phyloP scores from a whole-genome alignment of 2,113 vertebrate species.

The Cephalopholis sonnerati region DNA sequence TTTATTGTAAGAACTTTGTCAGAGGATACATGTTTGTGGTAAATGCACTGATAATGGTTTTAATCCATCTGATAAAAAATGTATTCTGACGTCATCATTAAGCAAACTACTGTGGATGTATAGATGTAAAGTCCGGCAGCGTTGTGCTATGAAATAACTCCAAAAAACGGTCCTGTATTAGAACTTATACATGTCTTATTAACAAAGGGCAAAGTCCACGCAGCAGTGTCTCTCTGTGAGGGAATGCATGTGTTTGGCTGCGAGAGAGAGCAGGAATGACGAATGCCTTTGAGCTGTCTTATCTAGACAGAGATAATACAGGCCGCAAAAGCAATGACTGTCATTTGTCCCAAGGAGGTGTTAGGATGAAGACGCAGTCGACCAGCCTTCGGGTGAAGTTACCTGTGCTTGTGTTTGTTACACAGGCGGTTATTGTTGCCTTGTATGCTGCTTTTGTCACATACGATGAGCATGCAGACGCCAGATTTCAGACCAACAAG shows the following conservation, averaged over 20 bases:
- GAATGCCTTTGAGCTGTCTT: constrained; percentile 49
- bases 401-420: constrained; percentile 81
- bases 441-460: constrained; percentile 85
- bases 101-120: background rate
- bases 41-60: background rate
- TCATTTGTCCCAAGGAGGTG: constrained; percentile 40
- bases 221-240: background rate
- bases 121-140: too few species aligned
- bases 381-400: constrained; percentile 71
- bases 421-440: constrained; percentile 80
- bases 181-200: constrained; percentile 28
- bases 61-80: background rate
- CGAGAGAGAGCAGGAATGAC: background rate
- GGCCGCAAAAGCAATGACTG: constrained; percentile 23
- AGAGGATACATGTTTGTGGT: background rate
- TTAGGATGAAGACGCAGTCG: constrained; percentile 70
- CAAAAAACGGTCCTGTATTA: constrained; percentile 16
- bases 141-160: background rate
- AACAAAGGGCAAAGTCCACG: constrained; percentile 70
- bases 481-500: constrained; percentile 65
- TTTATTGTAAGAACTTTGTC: background rate
- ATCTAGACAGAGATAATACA: constrained; percentile 53
- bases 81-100: background rate
- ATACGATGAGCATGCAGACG: constrained; percentile 80
- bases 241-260: constrained; percentile 6